Evolutionary conservation across 2,113 vertebrate genomes (phyloP), one percentile per base, ranked within the genome.

Genomic region (Eurystomus gularis): DNA sequence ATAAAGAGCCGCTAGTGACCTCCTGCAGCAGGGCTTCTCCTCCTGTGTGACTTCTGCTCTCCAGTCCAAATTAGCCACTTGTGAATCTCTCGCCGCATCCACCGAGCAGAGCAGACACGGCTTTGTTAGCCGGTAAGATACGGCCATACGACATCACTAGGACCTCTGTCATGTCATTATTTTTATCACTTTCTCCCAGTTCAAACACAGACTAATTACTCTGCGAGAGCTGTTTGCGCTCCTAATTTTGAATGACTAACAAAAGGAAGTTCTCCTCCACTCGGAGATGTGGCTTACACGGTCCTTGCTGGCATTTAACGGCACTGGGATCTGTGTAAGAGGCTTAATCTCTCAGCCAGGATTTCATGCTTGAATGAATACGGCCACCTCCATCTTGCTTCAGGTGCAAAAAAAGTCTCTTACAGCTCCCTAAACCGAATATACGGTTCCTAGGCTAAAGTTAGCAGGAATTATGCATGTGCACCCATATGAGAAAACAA

Each of bases 301-400:
- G 60, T 44, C 64, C 64, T 90, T 0, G 3, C 10, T 82, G 88
- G 82, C 72, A 24, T 94, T 95, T 95, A 90, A 88, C 15, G 0
- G 60, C 85, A 29, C 65, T 68, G 82, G 39, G 86, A 92, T 92
- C 96, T 93, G 48, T 83, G 88, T 94, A 96, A 95, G 90, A 93
- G 82, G 92, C 92, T 94, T 95, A 94, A 93, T 94, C 90, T 90
- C 88, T 81, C 80, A 93, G 88, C 82, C 92, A 93, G 93, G 79
- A 95, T 96, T 96, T 95, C 79, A 90, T 52, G 88, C 93, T 91
- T 73, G 55, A 90, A 39, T 61, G 82, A 75, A 88, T 70, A 37
- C 3, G 0, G 72, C 80, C 92, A 78, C 69, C 78, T 93, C 88
- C 90, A 90, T 95, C 90, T 95, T 91, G 84, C 93, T 93, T 80